A percentile compares a stretch with the other conserved stretches of the same genome.
Conservation (phyloP, 2,888 invertebrate species). For the Drosophila glabriapex region DNA sequence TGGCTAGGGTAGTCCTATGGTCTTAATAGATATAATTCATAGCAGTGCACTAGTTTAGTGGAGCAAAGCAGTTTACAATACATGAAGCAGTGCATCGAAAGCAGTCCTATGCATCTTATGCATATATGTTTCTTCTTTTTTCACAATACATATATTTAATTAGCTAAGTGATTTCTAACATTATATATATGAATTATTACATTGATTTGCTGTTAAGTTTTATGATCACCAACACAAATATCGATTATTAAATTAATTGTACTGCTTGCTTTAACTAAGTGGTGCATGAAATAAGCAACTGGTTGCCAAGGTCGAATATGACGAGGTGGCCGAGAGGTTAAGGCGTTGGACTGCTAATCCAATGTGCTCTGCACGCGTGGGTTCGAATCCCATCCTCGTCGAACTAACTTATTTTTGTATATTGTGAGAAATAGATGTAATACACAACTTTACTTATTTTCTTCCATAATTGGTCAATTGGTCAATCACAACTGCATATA, state of each 20-base stretch:
- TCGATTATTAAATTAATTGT: not conserved
- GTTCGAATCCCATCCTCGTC: constrained; percentile 95
- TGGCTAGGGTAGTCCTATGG: constrained; percentile 86
- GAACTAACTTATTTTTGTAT: constrained; percentile 86
- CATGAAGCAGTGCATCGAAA: constrained; percentile 21
- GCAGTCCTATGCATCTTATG: not conserved
- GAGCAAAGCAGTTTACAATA: not conserved
- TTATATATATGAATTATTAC: not conserved
- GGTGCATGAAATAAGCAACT: constrained; percentile 25
- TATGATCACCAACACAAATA: not conserved
- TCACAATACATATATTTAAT: not conserved
- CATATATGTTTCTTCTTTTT: not conserved
- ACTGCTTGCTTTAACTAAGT: constrained; percentile 18
- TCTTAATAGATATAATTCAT: not conserved
- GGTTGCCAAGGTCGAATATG: constrained; percentile 69
- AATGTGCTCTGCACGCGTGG: constrained; percentile 95
- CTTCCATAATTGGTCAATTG: not conserved
- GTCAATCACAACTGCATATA: not conserved
- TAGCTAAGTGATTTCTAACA: not conserved
- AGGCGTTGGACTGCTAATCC: constrained; percentile 95
- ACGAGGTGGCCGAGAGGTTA: constrained; percentile 95
- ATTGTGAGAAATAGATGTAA: not conserved
- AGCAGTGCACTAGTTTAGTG: not conserved
- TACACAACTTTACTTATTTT: not conserved
- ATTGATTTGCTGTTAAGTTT: not conserved